A percentile compares a stretch with the other conserved stretches of the same genome.
Conservation (phyloP, 2,797 vertebrate species). For the Triplophysa yarkandensis region DNA sequence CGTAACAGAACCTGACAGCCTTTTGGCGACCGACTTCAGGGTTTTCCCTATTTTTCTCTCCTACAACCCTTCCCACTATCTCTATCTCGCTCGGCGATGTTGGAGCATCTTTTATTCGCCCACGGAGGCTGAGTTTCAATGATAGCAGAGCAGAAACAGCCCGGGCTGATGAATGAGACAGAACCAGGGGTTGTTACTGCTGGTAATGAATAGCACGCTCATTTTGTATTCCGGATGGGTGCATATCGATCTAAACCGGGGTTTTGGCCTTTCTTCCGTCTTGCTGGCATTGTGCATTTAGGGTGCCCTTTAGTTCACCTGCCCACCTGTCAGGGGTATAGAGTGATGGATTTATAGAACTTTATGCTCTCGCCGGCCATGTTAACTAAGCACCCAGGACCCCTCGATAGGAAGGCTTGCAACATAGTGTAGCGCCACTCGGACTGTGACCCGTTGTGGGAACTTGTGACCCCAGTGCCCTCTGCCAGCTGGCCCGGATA, state of each 20-base stretch:
- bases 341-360: conserved; percentile 58
- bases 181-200: conserved; percentile 38
- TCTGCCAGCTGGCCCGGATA: conserved; percentile 31
- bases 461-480: conserved; percentile 14
- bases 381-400: conserved; percentile 33
- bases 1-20: conserved; percentile 8
- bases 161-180: conserved; percentile 53
- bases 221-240: conserved; percentile 55
- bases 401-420: conserved; percentile 7
- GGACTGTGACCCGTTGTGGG: conserved; percentile 27
- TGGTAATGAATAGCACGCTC: conserved; percentile 52
- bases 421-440: conserved; percentile 9
- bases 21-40: conserved; percentile 23
- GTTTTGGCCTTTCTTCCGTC: conserved; percentile 54
- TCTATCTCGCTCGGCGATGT: conserved; percentile 12
- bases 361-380: conserved; percentile 42
- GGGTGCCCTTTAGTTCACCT: conserved; percentile 50
- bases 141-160: conserved; percentile 39
- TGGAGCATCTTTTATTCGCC: conserved; percentile 47
- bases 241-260: conserved; percentile 54
- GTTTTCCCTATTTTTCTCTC: conserved; percentile 23
- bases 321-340: conserved; percentile 51
- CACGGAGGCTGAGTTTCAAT: conserved; percentile 39
- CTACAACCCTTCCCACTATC: conserved; percentile 29
- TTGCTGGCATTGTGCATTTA: conserved; percentile 53